Conservation (phyloP, 2,888 invertebrate genomes). For the Drosophila quinaria region DNA sequence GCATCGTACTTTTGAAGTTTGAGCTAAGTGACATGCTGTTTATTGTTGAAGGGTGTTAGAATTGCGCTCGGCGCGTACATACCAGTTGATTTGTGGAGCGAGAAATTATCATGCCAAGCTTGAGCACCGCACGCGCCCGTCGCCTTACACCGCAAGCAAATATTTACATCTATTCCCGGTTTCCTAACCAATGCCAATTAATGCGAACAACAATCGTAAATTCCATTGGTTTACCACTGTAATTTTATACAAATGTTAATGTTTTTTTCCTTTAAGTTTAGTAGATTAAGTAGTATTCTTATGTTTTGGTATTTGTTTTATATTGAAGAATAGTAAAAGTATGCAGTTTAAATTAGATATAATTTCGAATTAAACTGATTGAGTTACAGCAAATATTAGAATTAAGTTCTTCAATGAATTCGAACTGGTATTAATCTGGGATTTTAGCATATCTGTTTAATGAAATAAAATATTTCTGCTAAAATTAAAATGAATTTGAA, state of each 20-base stretch:
- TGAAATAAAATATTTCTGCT: not conserved
- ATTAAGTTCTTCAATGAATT: not conserved
- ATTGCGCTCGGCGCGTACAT: constrained; percentile 78
- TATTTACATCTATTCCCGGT: constrained; percentile 41
- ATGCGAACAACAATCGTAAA: constrained; percentile 41
- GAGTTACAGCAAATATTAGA: not conserved
- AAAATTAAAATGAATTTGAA: not conserved
- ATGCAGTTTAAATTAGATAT: not conserved
- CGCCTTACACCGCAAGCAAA: constrained; percentile 61
- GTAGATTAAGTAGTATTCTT: not conserved
- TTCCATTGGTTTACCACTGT: constrained; percentile 14
- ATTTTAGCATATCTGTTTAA: not conserved
- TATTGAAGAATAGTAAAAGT: not conserved
- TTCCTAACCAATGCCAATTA: constrained; percentile 43
- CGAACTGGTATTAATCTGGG: not conserved
- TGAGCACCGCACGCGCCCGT: constrained; percentile 72
- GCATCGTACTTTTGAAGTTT: constrained; percentile 83
- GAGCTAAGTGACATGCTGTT: constrained; percentile 86
- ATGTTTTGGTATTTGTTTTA: not conserved
- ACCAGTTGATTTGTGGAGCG: constrained; percentile 74
- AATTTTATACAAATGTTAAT: not conserved
- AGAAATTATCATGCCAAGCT: constrained; percentile 82
- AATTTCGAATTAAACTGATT: not conserved
- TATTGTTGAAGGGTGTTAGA: constrained; percentile 86
- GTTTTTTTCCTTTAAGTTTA: not conserved